Base-by-base conservation (phyloP, 2,797 vertebrate species). In the Echeneis naucrates region DNA sequence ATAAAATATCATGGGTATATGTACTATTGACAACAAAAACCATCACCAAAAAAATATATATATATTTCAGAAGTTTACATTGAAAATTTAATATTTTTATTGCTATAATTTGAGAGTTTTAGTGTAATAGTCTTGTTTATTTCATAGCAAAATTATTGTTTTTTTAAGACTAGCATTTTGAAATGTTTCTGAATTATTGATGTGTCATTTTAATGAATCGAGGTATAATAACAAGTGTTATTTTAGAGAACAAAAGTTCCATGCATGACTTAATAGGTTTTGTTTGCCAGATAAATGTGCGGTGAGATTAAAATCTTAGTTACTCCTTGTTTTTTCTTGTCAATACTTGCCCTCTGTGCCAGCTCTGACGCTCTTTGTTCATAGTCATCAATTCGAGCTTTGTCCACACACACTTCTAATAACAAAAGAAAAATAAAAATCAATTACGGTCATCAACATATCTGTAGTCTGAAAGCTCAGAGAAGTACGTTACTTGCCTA, bases 331-430 rank as follows among this genome's bases (percentile, higher is more conserved):
- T 44, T 55, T 38, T 68, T 63, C 61, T 17, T 30, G 56, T 68
- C 42, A 72, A 50, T 73, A 93, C 94, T 94, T 90, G 95, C 98
- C 94, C 98, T 98, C 85, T 95, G 95, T 45, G 88, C 92, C 85
- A 97, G 90, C 75, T 98, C 96, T 48, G 94, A 95, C 64, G 95
- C 94, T 82, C 88, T 95, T 84, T 96, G 95, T 92, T 99, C 96
- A 88, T 80, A 96, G 75, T 98, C 97, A 87, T 97, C 96, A 45
- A 92, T 77, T 82, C 95, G 96, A 38, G 95, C 95, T 92, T 96
- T 97, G 82, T 98, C 96, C 72, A 96, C 88, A 87, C 97, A 99
- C 83, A 95, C 86, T 85, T 98, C 98, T 99, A 91, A 48, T 94
- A 92, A 91, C 72, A 44, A 58, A 27, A 12, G 37, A 21, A 50